phyloP scores from a whole-genome alignment of 2,888 invertebrate genomes.

The Meliscaeva auricollis region DNA sequence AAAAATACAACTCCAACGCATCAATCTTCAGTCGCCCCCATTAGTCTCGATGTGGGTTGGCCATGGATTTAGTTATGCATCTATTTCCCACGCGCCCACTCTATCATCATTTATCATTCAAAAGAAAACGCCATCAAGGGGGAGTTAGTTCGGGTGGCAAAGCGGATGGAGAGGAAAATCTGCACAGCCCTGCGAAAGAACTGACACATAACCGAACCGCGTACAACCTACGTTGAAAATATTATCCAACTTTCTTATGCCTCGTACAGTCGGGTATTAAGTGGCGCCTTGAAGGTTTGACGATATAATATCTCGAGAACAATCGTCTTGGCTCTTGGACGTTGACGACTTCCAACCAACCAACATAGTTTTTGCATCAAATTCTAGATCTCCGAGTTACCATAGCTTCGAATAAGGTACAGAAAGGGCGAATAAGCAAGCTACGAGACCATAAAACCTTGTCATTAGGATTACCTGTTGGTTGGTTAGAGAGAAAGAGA shows the following conservation, averaged over 20 bases:
- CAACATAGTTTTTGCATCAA: constrained; percentile 8
- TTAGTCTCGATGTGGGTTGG: constrained; percentile 35
- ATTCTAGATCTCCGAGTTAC: neutral
- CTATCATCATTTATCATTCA: constrained; percentile 60
- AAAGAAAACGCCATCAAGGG: constrained; percentile 6
- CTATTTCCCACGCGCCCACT: constrained; percentile 68
- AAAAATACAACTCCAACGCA: constrained; percentile 69
- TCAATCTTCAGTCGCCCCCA: constrained; percentile 60
- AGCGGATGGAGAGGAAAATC: neutral
- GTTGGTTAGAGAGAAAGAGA: neutral
- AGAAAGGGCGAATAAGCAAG: neutral
- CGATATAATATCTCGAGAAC: constrained; percentile 7
- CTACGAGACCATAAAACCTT: constrained; percentile 46
- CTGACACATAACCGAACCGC: constrained; percentile 28
- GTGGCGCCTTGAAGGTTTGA: constrained; percentile 59
- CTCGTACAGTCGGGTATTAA: constrained; percentile 54
- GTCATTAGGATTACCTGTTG: constrained; percentile 71
- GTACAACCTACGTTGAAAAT: constrained; percentile 33
- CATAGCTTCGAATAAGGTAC: neutral
- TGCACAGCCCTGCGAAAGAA: constrained; percentile 33
- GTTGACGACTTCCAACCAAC: constrained; percentile 41
- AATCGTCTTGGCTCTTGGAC: constrained; percentile 37
- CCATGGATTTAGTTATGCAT: constrained; percentile 29
- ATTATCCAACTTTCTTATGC: constrained; percentile 44
- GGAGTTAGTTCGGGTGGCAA: neutral